A percentile compares a stretch with the other conserved stretches of the same genome.
Evolutionary conservation across 2,888 invertebrate genomes (phyloP).

Genomic region (Pyrgus malvae): DNA sequence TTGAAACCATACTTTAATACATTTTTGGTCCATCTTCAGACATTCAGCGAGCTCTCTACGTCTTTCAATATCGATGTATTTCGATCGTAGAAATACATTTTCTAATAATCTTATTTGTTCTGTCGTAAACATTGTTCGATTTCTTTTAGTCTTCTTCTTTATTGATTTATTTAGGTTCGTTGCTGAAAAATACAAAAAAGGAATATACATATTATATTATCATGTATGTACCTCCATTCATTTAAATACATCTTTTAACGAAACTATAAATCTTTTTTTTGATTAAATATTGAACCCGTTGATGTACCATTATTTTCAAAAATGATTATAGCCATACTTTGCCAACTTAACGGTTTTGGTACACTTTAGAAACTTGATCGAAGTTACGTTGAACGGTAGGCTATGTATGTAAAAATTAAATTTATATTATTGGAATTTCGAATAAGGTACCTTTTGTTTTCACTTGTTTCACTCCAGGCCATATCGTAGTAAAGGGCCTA

Average conservation of each 20-base stretch:
- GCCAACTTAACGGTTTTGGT: no score
- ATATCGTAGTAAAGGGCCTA: conserved; percentile 48
- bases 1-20: conserved; percentile 93
- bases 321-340: no score
- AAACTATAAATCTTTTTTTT: no score
- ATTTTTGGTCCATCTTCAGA: conserved; percentile 85
- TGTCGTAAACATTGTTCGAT: conserved; percentile 88
- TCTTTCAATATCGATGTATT: conserved; percentile 84
- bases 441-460: conserved; percentile 46
- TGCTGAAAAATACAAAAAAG: conserved; percentile 34
- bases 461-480: conserved; percentile 44
- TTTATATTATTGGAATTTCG: no score
- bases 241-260: no score
- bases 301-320: no score
- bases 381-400: no score
- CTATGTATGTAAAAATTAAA: no score
- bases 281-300: no score
- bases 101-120: conserved; percentile 86
- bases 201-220: background rate
- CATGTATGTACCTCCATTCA: no score
- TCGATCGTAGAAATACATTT: conserved; percentile 58
- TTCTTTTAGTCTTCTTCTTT: conserved; percentile 79
- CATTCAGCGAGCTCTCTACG: conserved; percentile 84
- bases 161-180: conserved; percentile 46
- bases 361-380: no score